Evolutionary conservation across 2,113 vertebrate species (phyloP).

Genomic region (Rissa tridactyla): DNA sequence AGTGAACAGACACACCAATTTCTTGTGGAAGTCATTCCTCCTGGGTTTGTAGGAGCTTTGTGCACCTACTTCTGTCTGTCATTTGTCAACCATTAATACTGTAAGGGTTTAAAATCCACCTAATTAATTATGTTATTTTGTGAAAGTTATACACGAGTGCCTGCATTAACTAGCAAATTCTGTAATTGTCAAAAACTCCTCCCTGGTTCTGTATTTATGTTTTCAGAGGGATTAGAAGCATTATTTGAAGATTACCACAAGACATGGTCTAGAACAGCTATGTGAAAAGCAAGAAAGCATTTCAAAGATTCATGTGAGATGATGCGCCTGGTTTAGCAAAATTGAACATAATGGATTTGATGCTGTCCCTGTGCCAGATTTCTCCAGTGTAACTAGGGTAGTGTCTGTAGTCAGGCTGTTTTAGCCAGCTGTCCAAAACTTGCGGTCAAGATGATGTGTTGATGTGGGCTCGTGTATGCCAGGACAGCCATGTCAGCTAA

Average conservation of each 20-base stretch:
- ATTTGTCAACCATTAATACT: neutral
- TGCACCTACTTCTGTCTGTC: neutral
- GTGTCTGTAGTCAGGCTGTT: neutral
- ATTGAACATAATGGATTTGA: neutral
- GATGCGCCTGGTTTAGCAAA: neutral
- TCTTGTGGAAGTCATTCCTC: neutral
- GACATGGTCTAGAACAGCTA: conserved; percentile 50
- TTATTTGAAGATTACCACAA: conserved; percentile 63
- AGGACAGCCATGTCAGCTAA: neutral
- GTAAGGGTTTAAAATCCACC: neutral
- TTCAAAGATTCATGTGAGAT: conserved; percentile 44
- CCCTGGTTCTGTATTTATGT: conserved; percentile 8
- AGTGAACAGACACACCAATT: neutral
- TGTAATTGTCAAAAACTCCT: neutral
- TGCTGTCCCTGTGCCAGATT: neutral
- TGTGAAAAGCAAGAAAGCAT: conserved; percentile 8
- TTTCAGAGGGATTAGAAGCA: conserved; percentile 44
- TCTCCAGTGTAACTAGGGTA: neutral
- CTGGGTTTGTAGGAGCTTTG: neutral
- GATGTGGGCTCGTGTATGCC: neutral
- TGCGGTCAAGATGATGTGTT: neutral
- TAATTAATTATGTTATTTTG: neutral
- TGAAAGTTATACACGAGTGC: neutral
- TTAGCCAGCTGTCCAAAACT: neutral
- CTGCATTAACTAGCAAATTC: neutral